phyloP scores from a whole-genome alignment of 1,140 invertebrate genomes.

The Anthonomus grandis region DNA sequence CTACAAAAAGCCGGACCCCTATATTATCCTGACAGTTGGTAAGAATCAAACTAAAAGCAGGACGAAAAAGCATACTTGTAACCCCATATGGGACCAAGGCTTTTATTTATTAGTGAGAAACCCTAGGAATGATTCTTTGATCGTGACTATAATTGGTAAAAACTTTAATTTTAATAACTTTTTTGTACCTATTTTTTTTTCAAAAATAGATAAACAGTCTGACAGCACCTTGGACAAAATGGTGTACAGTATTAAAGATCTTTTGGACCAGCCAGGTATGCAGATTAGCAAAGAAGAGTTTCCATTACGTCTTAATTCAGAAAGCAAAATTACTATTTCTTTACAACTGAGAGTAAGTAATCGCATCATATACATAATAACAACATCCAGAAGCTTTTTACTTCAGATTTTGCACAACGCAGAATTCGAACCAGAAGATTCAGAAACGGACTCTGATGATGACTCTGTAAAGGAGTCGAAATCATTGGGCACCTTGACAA shows the following conservation, averaged over 20 bases:
- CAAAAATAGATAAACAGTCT: constrained; percentile 34
- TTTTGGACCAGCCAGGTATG: constrained; percentile 25
- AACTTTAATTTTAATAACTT: neutral
- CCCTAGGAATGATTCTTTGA: constrained; percentile 78
- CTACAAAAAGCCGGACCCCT: constrained; percentile 71
- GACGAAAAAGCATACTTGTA: constrained; percentile 66
- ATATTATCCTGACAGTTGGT: constrained; percentile 65
- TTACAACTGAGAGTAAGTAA: constrained; percentile 67
- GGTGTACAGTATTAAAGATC: constrained; percentile 29
- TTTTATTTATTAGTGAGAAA: constrained; percentile 87
- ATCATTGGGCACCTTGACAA: neutral
- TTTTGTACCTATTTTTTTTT: constrained; percentile 2
- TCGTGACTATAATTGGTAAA: constrained; percentile 55
- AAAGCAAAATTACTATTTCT: constrained; percentile 74
- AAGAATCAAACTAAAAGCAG: constrained; percentile 67
- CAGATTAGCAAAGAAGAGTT: constrained; percentile 38
- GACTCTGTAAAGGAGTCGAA: neutral
- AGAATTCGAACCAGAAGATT: constrained; percentile 18
- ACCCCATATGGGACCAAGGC: constrained; percentile 71
- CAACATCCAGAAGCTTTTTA: neutral
- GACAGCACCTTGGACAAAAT: constrained; percentile 30
- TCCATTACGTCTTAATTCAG: constrained; percentile 54
- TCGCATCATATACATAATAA: neutral
- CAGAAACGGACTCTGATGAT: constrained; percentile 27
- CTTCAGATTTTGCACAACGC: constrained; percentile 28